Evolutionary conservation across 2,888 invertebrate genomes (phyloP), one percentile per base, ranked within the genome.

Genomic region (Cloeon dipterum): DNA sequence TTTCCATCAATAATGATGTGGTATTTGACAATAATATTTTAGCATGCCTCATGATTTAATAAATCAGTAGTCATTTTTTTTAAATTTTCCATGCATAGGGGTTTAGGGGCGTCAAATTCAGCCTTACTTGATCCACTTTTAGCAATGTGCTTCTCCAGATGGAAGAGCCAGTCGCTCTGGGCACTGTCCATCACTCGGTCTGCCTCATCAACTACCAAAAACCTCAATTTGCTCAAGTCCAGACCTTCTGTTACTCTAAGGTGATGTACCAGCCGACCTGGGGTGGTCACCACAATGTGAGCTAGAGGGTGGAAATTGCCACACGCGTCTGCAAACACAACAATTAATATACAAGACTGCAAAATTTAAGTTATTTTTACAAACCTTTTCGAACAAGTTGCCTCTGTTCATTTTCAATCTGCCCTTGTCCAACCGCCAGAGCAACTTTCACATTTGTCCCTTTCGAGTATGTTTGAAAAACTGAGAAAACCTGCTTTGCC

Each of bases 151-250:
- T 59, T 64, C 49, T 86, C 79, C 40, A 89, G 62, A 51, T 82
- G 73, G 47, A 74, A 70, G 4, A 89, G 62, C 89, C 88, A 93
- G 52, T 89, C 83, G 53, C 85, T 79, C 54, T 89, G 82, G 34
- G 86, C 70, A 49, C 82, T 79, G 47, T 89, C 86, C 62, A 91
- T 75, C 46, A 93, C 79, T 45, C 88, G 68, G 59, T 98, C 98
- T 5, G 98, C 98, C 63, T 98, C 98, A 57, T 98, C 98, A 39
- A 98, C 81, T 0, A 98, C 70, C 32, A 91, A 59, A 57, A 77
- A 88, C 49, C 72, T 66, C 2, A 88, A 58, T 46, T 68, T 53
- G 45, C 68, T 65, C 25, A 88, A 54, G 36, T 71, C 67, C 51
- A 88, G 76, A 14, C 82, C 83, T 50, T 72, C 62, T 1, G 88